phyloP scores from a whole-genome alignment of 2,888 invertebrate species.

The Hetaerina titia region DNA sequence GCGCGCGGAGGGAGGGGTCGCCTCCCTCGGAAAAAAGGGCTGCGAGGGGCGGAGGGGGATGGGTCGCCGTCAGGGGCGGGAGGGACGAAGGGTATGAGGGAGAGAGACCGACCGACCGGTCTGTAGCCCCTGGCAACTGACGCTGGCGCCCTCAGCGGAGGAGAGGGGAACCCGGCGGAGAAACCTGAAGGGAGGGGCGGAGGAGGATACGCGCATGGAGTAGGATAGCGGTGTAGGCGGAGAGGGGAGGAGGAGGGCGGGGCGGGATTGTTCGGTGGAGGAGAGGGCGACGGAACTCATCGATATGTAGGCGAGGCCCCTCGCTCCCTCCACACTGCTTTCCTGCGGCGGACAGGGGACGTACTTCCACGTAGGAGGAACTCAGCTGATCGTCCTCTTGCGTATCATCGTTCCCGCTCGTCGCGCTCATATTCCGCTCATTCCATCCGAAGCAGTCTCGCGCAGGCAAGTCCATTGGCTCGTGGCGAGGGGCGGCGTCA shows the following conservation, averaged over 20 bases:
- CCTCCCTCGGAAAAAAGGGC: background rate
- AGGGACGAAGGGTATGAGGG: background rate
- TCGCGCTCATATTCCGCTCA: no score
- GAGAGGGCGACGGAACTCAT: slow-evolving; percentile 41
- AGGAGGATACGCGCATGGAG: background rate
- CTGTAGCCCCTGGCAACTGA: slow-evolving; percentile 66
- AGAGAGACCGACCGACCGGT: slow-evolving; percentile 30
- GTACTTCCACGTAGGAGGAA: no score
- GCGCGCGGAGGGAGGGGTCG: background rate
- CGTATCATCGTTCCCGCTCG: no score
- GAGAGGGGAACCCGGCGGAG: slow-evolving; percentile 20
- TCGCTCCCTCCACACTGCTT: background rate
- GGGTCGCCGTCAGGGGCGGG: background rate
- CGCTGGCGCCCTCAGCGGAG: slow-evolving; percentile 47
- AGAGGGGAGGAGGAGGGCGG: background rate
- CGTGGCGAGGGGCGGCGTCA: background rate
- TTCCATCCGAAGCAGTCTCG: background rate
- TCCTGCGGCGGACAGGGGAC: no score
- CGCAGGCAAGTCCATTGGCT: background rate
- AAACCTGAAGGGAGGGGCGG: background rate
- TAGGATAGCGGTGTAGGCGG: background rate
- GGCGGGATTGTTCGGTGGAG: background rate
- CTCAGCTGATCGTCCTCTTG: no score
- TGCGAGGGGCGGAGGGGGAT: background rate
- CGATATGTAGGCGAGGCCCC: slow-evolving; percentile 50